Base-by-base conservation (phyloP, 2,888 invertebrate species). In the Invenusta paracnida region DNA sequence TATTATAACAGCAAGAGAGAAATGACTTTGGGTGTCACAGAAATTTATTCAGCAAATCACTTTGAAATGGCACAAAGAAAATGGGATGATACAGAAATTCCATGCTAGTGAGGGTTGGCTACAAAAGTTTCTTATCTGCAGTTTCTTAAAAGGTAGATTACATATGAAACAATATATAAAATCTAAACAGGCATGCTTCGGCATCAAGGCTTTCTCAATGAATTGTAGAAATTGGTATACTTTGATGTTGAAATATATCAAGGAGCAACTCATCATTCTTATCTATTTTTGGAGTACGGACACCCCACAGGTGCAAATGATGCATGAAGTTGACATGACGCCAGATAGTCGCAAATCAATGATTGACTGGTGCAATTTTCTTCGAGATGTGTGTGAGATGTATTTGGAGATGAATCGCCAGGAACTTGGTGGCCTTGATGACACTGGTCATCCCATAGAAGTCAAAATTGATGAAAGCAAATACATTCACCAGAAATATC, bases 151-250 rank as follows among this genome's bases (percentile, higher is more conserved):
- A 23, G 73, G 73, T 73, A 73, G 73, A 73, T 73, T 73, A 73
- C 73, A 73, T 73, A 73, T 48, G 27, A 73, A 73, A 73, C 73
- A 23, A 73, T 73, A 73, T 73, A 73, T 73, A 73, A 73, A 73
- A 73, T n/a, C 73, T 73, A 73, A 73, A 73, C 27, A 23, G 73
- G 73, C 27, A 23, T 23, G 17, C 73, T 73, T 73, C 27, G 73
- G 73, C 73, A 73, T 73, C 73, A 73, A 73, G 73, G 17, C 73
- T 73, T 73, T 73, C 73, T 73, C 27, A 73, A 23, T 73, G 73
- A 73, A 73, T 73, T 73, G 73, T 73, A 73, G 73, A 73, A 73
- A 73, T 73, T 5, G 73, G 73, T 73, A 73, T 73, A 73, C 73
- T 73, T 73, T 73, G 73, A 73, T 73, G 73, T 73, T 25, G 27